phyloP scores from a whole-genome alignment of 2,113 vertebrate species.

The Tetraodon nigroviridis region DNA sequence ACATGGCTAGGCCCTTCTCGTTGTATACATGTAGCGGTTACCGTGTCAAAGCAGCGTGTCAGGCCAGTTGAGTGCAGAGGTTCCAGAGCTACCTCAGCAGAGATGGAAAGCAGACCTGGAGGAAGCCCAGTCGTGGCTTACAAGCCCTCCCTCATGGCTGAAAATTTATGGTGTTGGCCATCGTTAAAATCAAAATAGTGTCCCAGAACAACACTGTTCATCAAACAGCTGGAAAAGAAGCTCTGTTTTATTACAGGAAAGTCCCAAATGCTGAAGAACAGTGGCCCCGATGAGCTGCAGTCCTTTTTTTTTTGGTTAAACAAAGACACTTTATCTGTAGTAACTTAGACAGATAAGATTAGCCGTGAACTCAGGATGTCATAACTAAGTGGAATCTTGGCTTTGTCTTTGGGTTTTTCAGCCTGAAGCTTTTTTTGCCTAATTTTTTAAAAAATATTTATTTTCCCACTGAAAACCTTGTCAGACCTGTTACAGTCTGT shows the following conservation, averaged over 20 bases:
- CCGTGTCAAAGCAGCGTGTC: conserved; percentile 96
- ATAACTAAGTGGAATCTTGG: conserved; percentile 35
- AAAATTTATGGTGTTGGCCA: conserved; percentile 98
- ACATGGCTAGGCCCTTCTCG: conserved; percentile 95
- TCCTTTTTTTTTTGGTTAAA: conserved; percentile 2
- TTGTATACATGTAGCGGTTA: conserved; percentile 97
- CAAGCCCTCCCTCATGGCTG: conserved; percentile 86
- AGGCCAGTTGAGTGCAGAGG: conserved; percentile 76
- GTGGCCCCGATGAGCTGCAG: conserved; percentile 28
- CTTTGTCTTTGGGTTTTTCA: conserved; percentile 5
- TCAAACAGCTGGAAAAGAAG: conserved; percentile 52
- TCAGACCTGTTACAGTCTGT: conserved; percentile 53
- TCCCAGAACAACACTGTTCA: conserved; percentile 77
- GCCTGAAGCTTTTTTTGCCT: background rate
- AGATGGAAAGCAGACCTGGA: conserved; percentile 60
- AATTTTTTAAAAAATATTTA: background rate
- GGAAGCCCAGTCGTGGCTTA: conserved; percentile 78
- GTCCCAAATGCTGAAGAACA: conserved; percentile 44
- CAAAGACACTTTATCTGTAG: conserved; percentile 25
- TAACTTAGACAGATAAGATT: conserved; percentile 28
- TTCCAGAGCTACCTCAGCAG: conserved; percentile 72
- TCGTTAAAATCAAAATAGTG: conserved; percentile 95
- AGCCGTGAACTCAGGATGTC: conserved; percentile 21
- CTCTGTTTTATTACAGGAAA: conserved; percentile 41
- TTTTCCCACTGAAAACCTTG: conserved; percentile 8